phyloP scores from a whole-genome alignment of 2,113 vertebrate genomes.

The Symphodus melops region DNA sequence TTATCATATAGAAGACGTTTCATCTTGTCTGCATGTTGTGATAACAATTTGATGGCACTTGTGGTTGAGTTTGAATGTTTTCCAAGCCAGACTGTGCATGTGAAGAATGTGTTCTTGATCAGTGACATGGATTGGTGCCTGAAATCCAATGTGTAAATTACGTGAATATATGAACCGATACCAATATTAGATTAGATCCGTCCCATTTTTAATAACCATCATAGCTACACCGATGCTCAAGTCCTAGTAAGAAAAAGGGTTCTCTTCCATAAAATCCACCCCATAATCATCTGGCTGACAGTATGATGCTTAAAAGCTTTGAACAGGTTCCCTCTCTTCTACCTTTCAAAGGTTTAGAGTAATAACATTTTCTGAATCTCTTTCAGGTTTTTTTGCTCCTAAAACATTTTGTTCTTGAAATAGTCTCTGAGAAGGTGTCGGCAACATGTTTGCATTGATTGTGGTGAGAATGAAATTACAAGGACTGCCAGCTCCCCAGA shows the following conservation, averaged over 20 bases:
- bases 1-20: too few relatives aligned
- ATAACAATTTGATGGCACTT: too few relatives aligned
- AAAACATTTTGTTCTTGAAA: conserved; percentile 60
- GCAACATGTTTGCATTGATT: conserved; percentile 78
- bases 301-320: conserved; percentile 54
- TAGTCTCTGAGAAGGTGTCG: conserved; percentile 50
- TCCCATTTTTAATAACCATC: too few relatives aligned
- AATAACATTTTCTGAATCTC: conserved; percentile 52
- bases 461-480: conserved; percentile 76
- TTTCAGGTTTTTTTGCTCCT: conserved; percentile 27
- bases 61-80: too few relatives aligned
- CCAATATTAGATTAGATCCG: too few relatives aligned
- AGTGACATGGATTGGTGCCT: too few relatives aligned
- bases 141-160: too few relatives aligned
- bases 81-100: too few relatives aligned
- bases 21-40: too few relatives aligned
- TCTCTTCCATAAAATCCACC: conserved; percentile 64
- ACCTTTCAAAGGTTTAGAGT: conserved; percentile 35
- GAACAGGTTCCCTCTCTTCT: conserved; percentile 41
- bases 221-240: neutral
- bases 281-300: conserved; percentile 69
- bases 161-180: too few relatives aligned
- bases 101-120: too few relatives aligned
- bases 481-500: conserved; percentile 71
- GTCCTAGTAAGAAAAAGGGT: conserved; percentile 8